These are phyloP conservation scores for Oncorhynchus tshawytscha DNA, from an alignment of 2,113 vertebrate genomes.

Conservation along the genomic window DNA sequence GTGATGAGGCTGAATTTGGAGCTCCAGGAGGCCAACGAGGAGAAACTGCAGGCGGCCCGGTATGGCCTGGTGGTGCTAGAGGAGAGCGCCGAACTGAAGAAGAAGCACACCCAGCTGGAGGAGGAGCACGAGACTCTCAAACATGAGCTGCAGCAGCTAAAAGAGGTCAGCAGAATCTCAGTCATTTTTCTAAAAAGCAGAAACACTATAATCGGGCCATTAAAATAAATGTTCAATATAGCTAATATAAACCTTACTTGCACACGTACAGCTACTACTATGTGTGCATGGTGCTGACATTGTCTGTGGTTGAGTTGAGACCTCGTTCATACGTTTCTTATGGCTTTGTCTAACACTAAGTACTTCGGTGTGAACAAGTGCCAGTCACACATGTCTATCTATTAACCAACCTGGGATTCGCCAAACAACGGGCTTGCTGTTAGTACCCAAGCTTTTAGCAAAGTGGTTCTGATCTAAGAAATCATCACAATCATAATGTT, in stretches of 20 bases:
- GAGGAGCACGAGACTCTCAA: conserved; percentile 75
- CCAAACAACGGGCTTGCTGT: neutral
- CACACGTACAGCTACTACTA: neutral
- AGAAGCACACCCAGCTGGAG: conserved; percentile 75
- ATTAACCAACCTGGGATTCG: neutral
- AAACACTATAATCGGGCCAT: neutral
- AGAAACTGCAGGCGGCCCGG: conserved; percentile 82
- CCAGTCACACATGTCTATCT: conserved; percentile 1
- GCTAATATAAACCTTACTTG: neutral
- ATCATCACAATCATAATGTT: neutral
- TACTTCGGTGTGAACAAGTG: conserved; percentile 3
- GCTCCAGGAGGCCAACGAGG: conserved; percentile 81
- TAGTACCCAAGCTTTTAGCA: neutral
- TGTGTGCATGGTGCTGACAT: neutral
- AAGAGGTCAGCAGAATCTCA: conserved; percentile 67
- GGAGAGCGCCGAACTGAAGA: conserved; percentile 77
- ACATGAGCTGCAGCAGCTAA: conserved; percentile 75
- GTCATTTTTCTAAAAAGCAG: neutral
- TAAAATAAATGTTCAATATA: neutral
- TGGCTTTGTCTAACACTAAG: neutral
- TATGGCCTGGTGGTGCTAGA: conserved; percentile 83
- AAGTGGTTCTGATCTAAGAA: neutral
- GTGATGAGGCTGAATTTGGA: conserved; percentile 76
- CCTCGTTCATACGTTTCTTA: neutral
- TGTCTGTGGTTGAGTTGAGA: neutral